A percentile compares a stretch with the other conserved stretches of the same genome.
Evolutionary conservation across 2,888 invertebrate species (phyloP).

Genomic region (Helobdella robusta): DNA sequence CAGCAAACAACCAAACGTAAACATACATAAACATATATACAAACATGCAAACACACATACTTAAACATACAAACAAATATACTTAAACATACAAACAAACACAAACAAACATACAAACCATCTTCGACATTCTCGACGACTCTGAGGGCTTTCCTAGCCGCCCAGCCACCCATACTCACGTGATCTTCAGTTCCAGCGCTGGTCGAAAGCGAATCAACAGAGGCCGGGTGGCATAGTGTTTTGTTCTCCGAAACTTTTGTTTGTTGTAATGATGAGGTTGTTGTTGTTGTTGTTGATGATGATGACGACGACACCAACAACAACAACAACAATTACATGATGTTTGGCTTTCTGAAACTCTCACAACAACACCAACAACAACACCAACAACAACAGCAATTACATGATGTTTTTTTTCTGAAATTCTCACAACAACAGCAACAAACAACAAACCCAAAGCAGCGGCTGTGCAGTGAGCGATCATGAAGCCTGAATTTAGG

Average conservation of each 20-base stretch:
- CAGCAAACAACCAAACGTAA: no score
- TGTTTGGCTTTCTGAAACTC: no score
- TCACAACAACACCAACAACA: background rate
- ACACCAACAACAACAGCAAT: background rate
- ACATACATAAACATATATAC: no score
- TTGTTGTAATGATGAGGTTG: no score
- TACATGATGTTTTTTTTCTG: background rate
- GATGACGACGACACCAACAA: no score
- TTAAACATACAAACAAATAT: no score
- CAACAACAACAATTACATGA: no score
- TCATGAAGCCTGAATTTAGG: conserved; percentile 62
- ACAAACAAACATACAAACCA: no score
- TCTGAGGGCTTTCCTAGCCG: conserved; percentile 58
- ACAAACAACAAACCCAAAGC: conserved; percentile 52
- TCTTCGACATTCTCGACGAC: conserved; percentile 54
- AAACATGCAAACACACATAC: no score
- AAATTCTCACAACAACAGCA: background rate
- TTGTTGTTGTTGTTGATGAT: no score
- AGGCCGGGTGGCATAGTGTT: conserved; percentile 60
- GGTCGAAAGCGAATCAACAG: conserved; percentile 60
- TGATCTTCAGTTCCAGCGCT: conserved; percentile 63
- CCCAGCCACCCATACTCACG: conserved; percentile 62
- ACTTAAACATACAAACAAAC: no score
- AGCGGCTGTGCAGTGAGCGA: conserved; percentile 61
- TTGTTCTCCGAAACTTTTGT: conserved; percentile 60